Base-by-base conservation (phyloP, 35 echinoderm and acorn worm genomes). In the Antedon bifida region DNA sequence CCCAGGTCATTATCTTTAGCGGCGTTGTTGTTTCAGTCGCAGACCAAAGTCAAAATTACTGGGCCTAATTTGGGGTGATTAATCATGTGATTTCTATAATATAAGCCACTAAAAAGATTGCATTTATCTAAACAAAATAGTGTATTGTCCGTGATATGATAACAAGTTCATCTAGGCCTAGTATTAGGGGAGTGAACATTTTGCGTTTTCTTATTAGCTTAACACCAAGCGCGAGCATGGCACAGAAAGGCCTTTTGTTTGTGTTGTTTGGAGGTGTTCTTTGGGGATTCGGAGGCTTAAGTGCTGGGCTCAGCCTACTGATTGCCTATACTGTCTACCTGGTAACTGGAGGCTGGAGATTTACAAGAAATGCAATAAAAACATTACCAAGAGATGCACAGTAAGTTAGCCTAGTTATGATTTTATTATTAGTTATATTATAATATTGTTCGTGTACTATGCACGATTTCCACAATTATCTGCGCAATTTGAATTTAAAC, bases 291-390 rank as follows among this genome's bases (percentile, higher is more conserved):
- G 39, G 82, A 26, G 83, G 73, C 34, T 81, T 96, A 14, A 73
- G 79, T 64, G 88, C 79, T 75, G 77, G 82, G 84, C 86, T 79
- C 3, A 83, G 87, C 16, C 73, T 83, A 0, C 79, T 56, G 31
- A 46, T 46, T n/a, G 82, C 89, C 13, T 88, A 87, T 39, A 79
- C 80, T 16, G 83, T 88, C 14, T 91, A 96, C 36, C 76, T 96
- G 44, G 86, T 83, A 21, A 96, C 93, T 17, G 93, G 93, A 21
- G 93, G 93, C 17, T 96, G 93, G 93, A 77, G 82, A 28, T 96
- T 88, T 82, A 56, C 88, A 21, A 79, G 79, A 77, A 36, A 91
- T 76, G 81, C 88, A 28, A 39, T 91, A 14, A 80, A 33, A 23
- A 96, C 93, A 77, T 33, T 96, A 1, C 93, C 93, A 83, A 84